Evolutionary conservation across 1,140 invertebrate genomes (phyloP).

Genomic region (Babylonia areolata): DNA sequence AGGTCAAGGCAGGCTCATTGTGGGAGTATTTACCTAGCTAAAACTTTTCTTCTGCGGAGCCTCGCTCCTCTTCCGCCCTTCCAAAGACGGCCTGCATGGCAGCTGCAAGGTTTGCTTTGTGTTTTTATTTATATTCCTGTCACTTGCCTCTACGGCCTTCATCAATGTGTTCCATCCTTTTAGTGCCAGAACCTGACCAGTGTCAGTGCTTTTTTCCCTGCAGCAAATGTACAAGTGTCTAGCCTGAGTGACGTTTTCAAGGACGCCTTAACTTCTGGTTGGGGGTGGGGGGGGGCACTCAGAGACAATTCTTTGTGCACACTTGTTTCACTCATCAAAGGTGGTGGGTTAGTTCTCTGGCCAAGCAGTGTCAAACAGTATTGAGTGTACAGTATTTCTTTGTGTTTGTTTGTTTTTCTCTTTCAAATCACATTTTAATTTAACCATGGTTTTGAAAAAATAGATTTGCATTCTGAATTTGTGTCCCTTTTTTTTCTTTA

Average conservation of each 20-base stretch:
- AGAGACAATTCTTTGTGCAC: too few relatives aligned
- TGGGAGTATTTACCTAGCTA: conserved; percentile 46
- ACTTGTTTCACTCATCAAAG: too few relatives aligned
- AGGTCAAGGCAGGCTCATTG: conserved; percentile 53
- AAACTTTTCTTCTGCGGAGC: conserved; percentile 41
- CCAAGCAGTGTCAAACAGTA: too few relatives aligned
- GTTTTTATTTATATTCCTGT: conserved; percentile 13
- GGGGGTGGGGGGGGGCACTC: too few relatives aligned
- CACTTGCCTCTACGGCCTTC: neutral
- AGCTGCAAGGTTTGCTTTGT: conserved; percentile 32
- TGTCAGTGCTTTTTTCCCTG: too few relatives aligned
- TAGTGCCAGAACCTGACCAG: neutral
- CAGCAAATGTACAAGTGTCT: too few relatives aligned
- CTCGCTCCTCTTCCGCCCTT: conserved; percentile 16
- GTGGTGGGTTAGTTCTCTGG: too few relatives aligned
- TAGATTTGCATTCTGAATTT: too few relatives aligned
- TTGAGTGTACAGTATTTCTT: too few relatives aligned
- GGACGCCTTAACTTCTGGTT: too few relatives aligned
- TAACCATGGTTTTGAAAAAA: too few relatives aligned
- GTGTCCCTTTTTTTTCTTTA: neutral
- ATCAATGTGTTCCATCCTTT: neutral
- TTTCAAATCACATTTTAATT: neutral
- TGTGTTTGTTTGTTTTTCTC: neutral
- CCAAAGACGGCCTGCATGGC: conserved; percentile 33
- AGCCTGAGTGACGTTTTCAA: too few relatives aligned